Base-by-base conservation (phyloP, 2,797 vertebrate genomes). In the Fundulus diaphanus region DNA sequence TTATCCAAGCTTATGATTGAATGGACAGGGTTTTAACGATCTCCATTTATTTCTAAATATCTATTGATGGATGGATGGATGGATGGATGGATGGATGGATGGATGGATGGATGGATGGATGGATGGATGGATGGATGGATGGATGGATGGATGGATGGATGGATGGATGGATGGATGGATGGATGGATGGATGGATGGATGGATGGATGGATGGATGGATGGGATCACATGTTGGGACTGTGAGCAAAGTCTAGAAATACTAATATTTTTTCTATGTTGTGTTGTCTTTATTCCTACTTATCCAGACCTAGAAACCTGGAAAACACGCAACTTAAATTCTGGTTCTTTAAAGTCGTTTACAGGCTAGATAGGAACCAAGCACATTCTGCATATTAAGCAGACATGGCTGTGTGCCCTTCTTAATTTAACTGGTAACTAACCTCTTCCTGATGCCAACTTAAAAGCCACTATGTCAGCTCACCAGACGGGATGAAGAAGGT, bases 401-500 rank as follows among this genome's bases (percentile, higher is more conserved):
- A 42, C 44, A 48, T 61, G 63, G 54, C 20, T 63, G 37, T 63
- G 33, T 9, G 9, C 49, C 66, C 9, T 69, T 48, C 59, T 66
- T 74, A 57, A 80, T 68, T 84, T 13, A 76, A 70, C 76, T 54
- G 68, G 46, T 29, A 46, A 73, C 74, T 82, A 74, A 87, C 66
- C 77, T 82, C 31, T 73, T 81, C 81, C 71, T 72, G 74, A 72
- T 77, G 81, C 75, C 37, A 69, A 70, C 70, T 74, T 77, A 66
- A 54, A 82, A 69, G 82, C 66, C 56, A 33, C 69, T 54, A 49
- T 72, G 80, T 80, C 78, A 85, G 85, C 74, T 92, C 94, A 99
- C 98, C 98, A 90, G 98, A 99, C 82, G 98, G 98, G 85, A 99
- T 99, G 93, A 99, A 98, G 93, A 99, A 99, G 0, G 98, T 99